Percentiles rank a stretch among this genome's conserved stretches.
Evolutionary conservation across 2,797 vertebrate species (phyloP).

Genomic region (Enteromius trimaculatus): DNA sequence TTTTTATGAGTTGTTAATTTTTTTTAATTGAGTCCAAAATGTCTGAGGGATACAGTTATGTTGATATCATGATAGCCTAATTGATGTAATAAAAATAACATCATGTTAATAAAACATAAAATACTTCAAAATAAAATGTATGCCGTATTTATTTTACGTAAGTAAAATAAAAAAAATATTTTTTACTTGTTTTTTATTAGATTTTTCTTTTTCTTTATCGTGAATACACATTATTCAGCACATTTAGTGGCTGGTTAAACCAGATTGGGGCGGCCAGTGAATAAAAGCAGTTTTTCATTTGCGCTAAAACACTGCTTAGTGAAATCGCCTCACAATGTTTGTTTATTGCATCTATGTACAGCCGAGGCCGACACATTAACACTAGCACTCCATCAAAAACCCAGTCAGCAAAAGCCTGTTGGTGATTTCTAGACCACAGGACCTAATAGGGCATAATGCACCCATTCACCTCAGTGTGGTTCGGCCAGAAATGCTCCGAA

Average conservation of each 20-base stretch:
- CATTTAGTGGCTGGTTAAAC: background rate
- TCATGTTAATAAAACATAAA: background rate
- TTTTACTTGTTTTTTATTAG: too few relatives aligned
- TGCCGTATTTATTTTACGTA: too few relatives aligned
- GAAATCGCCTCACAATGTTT: background rate
- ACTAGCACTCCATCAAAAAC: constrained; percentile 3
- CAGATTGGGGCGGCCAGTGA: background rate
- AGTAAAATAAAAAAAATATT: too few relatives aligned
- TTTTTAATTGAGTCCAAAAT: background rate
- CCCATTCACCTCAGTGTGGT: constrained; percentile 81
- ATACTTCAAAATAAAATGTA: background rate
- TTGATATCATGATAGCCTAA: background rate
- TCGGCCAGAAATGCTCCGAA: constrained; percentile 83
- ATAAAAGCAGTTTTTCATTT: background rate
- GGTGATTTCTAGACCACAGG: constrained; percentile 28
- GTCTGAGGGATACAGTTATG: background rate
- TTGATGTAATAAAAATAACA: background rate
- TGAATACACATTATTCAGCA: background rate
- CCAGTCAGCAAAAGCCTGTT: constrained; percentile 18
- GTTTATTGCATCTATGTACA: background rate
- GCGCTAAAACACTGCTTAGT: background rate
- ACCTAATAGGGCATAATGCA: constrained; percentile 75
- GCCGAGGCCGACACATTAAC: background rate
- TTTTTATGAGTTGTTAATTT: background rate
- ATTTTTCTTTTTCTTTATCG: background rate